These are phyloP conservation scores for Euwallacea fornicatus DNA, from an alignment of 1,140 invertebrate species.

Conservation along the genomic window DNA sequence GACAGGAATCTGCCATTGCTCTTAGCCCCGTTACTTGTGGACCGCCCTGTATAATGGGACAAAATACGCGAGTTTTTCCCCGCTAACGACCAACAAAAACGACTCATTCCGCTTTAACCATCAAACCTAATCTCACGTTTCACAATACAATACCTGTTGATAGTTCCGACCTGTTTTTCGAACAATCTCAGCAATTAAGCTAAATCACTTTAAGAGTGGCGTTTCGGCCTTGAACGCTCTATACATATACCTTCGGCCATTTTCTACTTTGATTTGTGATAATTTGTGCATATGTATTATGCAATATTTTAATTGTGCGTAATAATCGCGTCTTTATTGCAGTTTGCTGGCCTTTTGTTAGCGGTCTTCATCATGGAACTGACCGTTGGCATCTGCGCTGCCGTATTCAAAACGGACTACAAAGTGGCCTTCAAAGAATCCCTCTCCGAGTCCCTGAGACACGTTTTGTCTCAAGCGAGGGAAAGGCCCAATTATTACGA, in stretches of 20 bases:
- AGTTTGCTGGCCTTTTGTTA: constrained; percentile 34
- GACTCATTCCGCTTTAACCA: too few species aligned
- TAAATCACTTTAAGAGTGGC: constrained; percentile 18
- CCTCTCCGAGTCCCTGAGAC: constrained; percentile 56
- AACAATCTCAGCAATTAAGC: constrained; percentile 24
- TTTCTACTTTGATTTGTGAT: neutral
- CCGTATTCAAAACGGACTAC: constrained; percentile 56
- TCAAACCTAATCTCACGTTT: too few species aligned
- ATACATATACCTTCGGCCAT: constrained; percentile 19
- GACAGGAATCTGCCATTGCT: too few species aligned
- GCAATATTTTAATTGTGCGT: neutral
- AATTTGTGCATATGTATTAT: neutral
- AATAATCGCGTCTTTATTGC: constrained; percentile 8
- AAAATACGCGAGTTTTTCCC: too few species aligned
- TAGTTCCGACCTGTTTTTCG: neutral
- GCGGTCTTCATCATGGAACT: constrained; percentile 49
- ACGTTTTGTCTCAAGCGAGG: constrained; percentile 63
- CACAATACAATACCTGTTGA: neutral
- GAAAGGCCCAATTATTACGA: constrained; percentile 57
- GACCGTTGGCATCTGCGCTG: constrained; percentile 73
- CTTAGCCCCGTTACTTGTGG: too few species aligned
- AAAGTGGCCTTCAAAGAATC: constrained; percentile 64
- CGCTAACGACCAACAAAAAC: too few species aligned
- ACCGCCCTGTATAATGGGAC: too few species aligned
- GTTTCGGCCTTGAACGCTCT: constrained; percentile 24